Evolutionary conservation across 2,888 invertebrate species (phyloP).

Genomic region (Epistrophe eligans): DNA sequence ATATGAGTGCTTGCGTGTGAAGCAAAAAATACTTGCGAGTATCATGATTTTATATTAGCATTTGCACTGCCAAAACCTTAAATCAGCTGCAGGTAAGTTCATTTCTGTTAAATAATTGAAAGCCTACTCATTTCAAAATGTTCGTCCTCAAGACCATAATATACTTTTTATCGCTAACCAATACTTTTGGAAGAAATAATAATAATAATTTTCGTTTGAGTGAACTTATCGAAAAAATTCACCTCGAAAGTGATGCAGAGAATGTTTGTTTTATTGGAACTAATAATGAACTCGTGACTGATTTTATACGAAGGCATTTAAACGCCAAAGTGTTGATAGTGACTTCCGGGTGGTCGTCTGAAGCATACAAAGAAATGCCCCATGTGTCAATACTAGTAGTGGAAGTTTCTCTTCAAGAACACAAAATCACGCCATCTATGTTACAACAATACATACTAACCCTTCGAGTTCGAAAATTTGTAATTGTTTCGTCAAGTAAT

Average conservation of each 20-base stretch:
- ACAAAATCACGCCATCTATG: not conserved
- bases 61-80: not conserved
- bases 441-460: not conserved
- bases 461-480: slow-evolving; percentile 37
- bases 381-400: slow-evolving; percentile 10
- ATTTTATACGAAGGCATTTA: not conserved
- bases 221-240: slow-evolving; percentile 30
- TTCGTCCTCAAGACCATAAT: not conserved
- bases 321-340: slow-evolving; percentile 8
- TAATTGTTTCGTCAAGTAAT: not conserved
- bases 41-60: not conserved
- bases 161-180: not conserved
- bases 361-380: not conserved
- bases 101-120: not conserved
- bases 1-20: not conserved
- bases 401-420: not conserved
- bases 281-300: not conserved
- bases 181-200: slow-evolving; percentile 4
- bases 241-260: slow-evolving; percentile 16
- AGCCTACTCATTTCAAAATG: slow-evolving; percentile 39
- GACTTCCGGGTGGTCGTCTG: not conserved
- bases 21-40: not conserved
- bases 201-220: not conserved
- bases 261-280: slow-evolving; percentile 25
- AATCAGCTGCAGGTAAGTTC: not conserved